Base-by-base conservation (phyloP, 2,113 vertebrate genomes). In the Arvicanthis niloticus region DNA sequence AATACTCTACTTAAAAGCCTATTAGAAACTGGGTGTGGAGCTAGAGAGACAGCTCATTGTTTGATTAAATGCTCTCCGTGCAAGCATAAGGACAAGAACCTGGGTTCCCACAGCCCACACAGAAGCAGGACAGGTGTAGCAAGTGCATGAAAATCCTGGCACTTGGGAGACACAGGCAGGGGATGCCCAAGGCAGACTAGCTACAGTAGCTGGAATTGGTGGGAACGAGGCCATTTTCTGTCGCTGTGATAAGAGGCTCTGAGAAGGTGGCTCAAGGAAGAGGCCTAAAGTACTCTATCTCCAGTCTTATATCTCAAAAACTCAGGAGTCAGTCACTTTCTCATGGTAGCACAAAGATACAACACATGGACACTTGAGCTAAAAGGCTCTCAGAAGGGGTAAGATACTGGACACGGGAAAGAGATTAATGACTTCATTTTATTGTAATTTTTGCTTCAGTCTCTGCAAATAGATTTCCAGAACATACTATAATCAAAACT, bases 231-330 rank as follows among this genome's bases (percentile, higher is more conserved):
- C 34, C 29, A 0, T 67, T 42, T 84, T 62, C 15, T 62, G 81
- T 42, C 31, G 40, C 58, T 42, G 58, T 10, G 26, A 9, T 17
- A 60, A 62, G 60, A 34, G 8, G 68, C 22, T 82, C n/a, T 29
- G 56, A 11, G 34, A 42, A 42, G 42, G 81, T 24, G 17, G 24
- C n/a, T 40, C 12, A 40, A 26, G 13, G 97, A 19, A 98, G 98
- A n/a, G 97, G 97, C 31, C 98, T 98, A 0, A 99, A 98, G 91
- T 98, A 98, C 96, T 99, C 99, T 85, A 98, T 98, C 96, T 99
- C 99, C 0, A 98, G 99, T 62, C 99, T 93, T 98, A 98, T 0
- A 97, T 98, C 26, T 98, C 98, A 62, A 98, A 98, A 68, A 97
- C 97, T 56, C 98, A 98, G 31, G 98, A 98, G 34, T 98, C 98